Evolutionary conservation across 92 coral and sea anemone genomes (phyloP), one percentile per base, ranked within the genome.

Genomic region (Meandrina meandrites): DNA sequence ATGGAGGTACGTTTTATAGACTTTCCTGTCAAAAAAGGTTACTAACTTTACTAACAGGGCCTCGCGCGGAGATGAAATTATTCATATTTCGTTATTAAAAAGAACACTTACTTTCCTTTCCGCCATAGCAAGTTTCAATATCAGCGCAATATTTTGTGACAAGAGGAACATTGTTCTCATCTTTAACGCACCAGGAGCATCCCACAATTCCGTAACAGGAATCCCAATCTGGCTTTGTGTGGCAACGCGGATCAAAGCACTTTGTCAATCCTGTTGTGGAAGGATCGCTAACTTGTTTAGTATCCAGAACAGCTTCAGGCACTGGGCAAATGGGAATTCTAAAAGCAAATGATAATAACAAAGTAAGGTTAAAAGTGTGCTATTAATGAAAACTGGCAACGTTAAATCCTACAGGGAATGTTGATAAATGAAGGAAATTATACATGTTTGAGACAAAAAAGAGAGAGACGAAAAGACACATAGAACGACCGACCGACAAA

Each of bases 121-220:
- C 75, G 22, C 75, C 75, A 70, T 70, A 70, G 47, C 75, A 70
- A 12, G 24, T 72, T 35, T 78, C 87, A 19, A 75, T 62, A 45
- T 90, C 90, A 1, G 87, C 82, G 53, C 93, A 90, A 36, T 80
- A 87, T 11, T 86, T 73, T 56, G 76, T 47, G 73, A 79, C 13
- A 32, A 90, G 86, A 15, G 84, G 88, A 15, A 32, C 60, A 57
- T 82, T 80, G 27, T 45, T 1, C 50, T 87, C 84, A 28, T 91
- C 90, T 40, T 36, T 81, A 27, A 90, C 80, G 83, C 93, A 90
- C 93, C 90, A 90, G 69, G 78, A 85, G 57, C 90, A 90, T 0
- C 93, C 89, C 24, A 81, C 87, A 19, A 90, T 87, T 56, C 90
- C 92, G 4, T 87, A 76, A 47, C 93, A 90, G 18, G 79, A 58